Percentiles rank a stretch among this genome's conserved stretches.
Evolutionary conservation across 2,797 vertebrate species (phyloP).

Genomic region (Spinus olivaceus): DNA sequence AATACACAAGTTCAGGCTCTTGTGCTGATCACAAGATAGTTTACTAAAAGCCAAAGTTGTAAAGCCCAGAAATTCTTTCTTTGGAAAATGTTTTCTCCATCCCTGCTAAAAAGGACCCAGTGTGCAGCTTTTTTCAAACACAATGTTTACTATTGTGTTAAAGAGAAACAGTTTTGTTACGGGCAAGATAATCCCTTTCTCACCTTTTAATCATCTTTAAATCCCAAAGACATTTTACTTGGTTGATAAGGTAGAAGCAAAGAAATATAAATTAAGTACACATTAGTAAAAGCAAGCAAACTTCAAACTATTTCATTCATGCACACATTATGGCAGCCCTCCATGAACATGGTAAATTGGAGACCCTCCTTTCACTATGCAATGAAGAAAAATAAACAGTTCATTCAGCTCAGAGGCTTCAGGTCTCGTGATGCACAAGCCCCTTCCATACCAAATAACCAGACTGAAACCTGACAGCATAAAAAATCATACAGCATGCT

Average conservation of each 20-base stretch:
- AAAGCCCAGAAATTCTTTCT: neutral
- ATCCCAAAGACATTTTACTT: slow-evolving; percentile 38
- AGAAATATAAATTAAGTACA: neutral
- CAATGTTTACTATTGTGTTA: neutral
- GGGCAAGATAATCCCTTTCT: slow-evolving; percentile 23
- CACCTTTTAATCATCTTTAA: slow-evolving; percentile 36
- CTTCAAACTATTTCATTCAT: neutral
- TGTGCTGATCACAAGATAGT: neutral
- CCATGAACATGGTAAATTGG: neutral
- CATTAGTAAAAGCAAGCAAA: neutral
- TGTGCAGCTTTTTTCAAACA: neutral
- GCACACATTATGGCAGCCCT: neutral
- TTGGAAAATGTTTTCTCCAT: neutral
- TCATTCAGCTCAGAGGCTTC: neutral
- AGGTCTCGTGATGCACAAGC: neutral
- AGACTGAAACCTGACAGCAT: neutral
- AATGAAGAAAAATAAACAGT: fast-evolving
- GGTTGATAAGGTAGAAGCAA: neutral
- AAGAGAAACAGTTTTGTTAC: neutral
- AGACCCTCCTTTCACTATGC: neutral
- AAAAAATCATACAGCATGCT: neutral
- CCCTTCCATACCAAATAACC: neutral
- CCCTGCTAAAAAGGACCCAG: neutral
- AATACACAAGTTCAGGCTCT: neutral
- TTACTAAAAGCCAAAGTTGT: neutral